Conservation (phyloP, 2,113 vertebrate species). For the Vidua chalybeata region DNA sequence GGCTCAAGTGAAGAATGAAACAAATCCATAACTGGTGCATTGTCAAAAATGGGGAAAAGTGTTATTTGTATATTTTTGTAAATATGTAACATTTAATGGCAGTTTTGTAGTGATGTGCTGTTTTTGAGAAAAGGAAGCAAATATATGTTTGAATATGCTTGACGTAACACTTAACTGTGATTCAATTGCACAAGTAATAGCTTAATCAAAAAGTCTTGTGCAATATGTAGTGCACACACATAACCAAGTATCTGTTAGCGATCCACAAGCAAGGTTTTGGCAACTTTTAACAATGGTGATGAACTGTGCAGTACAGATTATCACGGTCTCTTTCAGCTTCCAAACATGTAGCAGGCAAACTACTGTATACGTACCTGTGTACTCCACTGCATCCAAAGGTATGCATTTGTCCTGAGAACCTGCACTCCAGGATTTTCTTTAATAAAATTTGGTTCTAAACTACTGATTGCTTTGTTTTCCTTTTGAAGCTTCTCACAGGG, state of each 20-base stretch:
- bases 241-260: slow-evolving; percentile 73
- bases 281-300: slow-evolving; percentile 62
- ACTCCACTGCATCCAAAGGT: slow-evolving; percentile 72
- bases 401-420: slow-evolving; percentile 71
- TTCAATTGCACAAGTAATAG: slow-evolving; percentile 63
- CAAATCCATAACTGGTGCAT: slow-evolving; percentile 14
- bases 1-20: slow-evolving; percentile 42
- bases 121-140: slow-evolving; percentile 57
- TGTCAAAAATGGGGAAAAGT: slow-evolving; percentile 53
- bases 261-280: slow-evolving; percentile 43
- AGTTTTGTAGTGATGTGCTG: slow-evolving; percentile 79
- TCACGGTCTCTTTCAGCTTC: slow-evolving; percentile 33
- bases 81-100: slow-evolving; percentile 79
- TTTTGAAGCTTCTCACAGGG: neutral
- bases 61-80: slow-evolving; percentile 80
- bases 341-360: slow-evolving; percentile 64
- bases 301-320: slow-evolving; percentile 70
- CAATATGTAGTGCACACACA: slow-evolving; percentile 76
- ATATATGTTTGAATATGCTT: slow-evolving; percentile 73
- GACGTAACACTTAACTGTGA: slow-evolving; percentile 67
- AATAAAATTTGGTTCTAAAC: slow-evolving; percentile 68
- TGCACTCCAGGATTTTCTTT: slow-evolving; percentile 69
- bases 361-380: slow-evolving; percentile 73
- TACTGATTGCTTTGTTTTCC: neutral
- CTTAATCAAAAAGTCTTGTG: slow-evolving; percentile 58